Base-by-base conservation (phyloP, 1,140 invertebrate genomes). In the Plutomurus gul region DNA sequence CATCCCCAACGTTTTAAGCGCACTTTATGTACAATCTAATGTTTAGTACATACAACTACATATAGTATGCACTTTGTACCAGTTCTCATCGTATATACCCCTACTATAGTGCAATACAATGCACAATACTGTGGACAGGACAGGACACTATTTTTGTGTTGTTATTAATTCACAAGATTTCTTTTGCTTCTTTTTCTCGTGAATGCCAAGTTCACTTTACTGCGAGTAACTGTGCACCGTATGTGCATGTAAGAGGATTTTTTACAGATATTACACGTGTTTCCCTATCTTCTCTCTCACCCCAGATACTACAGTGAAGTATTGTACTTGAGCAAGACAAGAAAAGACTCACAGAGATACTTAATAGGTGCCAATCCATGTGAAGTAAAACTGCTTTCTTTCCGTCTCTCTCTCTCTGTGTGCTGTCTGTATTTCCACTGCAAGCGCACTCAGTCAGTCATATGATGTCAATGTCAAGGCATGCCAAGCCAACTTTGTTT, bases 81-180 rank as follows among this genome's bases (percentile, higher is more conserved):
- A 65, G 56, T 65, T 65, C 56, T 65, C 56, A 65, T n/a, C n/a
- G n/a, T n/a, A n/a, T 65, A 65, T 4, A 60, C 13, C 6, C 7
- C n/a, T 47, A 47, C 13, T 4, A 47, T 10, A 47, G 25, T 51
- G 18, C 3, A 22, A 22, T 11, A 51, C 47, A 51, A 51, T 51
- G 47, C 47, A 51, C n/a, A 8, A 13, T 13, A 43, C 7, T 43
- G 39, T 43, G n/a, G 11, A 30, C 27, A 60, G 7, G 25, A 51
- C 49, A 51, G 20, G 22, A 33, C 7, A 16, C 10, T 60, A 60
- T 30, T 60, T 33, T 22, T 60, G 33, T 13, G 18, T 18, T 65
- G 36, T 65, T 65, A 65, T 33, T 65, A 65, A 30, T 65, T 65
- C 56, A n/a, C 56, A 65, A 65, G 56, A 65, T 65, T 65, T 65